Evolutionary conservation across 2,888 invertebrate species (phyloP), one percentile per base, ranked within the genome.

Genomic region (Leucophenga montana): DNA sequence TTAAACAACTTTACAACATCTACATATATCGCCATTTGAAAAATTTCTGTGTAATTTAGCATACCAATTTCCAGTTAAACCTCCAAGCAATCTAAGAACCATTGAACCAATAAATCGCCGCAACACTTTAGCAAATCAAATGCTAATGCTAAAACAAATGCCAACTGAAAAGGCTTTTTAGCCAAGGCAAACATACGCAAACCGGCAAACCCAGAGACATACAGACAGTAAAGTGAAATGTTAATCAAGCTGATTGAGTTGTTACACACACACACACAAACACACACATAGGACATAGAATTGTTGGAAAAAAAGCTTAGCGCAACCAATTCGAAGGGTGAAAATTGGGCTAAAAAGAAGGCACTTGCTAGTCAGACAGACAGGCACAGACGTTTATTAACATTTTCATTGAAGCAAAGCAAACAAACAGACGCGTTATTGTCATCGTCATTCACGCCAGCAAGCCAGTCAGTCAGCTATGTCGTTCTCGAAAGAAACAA

Each of bases 241-340:
- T 81, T 81, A 81, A 81, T 81, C 81, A 81, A 79, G 84, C 84
- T 81, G 81, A 81, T 81, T 81, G 84, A 81, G 84, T 82, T 82
- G 84, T 82, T 73, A 66, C 61, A 22, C 61, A 59, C 57, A 46
- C 14, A 61, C 66, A 39, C 39, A 46, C 14, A 61, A 64, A 39
- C 39, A 39, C 39, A 50, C n/a, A 50, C 16, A 50, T 11, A 50
- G 16, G n/a, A 50, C 2, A n/a, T 11, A 18, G 50, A 50, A 50
- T 6, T 48, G 14, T 48, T 6, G 48, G 16, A 18, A 50, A 50
- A 50, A 39, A 39, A 11, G 5, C n/a, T n/a, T n/a, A n/a, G n/a
- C n/a, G n/a, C n/a, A n/a, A 27, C 27, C 27, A 27, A n/a, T 27
- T 3, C 39, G 39, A 39, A 39, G 39, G 39, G 39, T 39, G 11